Base-by-base conservation (phyloP, 2,113 vertebrate species). In the Saguinus imperator region DNA sequence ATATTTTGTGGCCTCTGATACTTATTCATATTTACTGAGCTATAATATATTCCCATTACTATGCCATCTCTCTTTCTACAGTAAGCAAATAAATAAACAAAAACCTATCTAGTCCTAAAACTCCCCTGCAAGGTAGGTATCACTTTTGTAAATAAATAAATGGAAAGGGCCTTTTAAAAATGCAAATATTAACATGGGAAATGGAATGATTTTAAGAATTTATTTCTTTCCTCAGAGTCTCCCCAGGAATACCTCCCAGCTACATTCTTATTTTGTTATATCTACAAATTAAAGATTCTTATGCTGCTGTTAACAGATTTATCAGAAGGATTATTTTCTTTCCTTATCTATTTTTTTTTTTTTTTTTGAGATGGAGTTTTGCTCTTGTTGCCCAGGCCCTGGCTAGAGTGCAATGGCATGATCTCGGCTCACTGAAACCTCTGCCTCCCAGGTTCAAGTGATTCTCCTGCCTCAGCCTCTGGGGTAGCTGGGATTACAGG, bases 141-240 rank as follows among this genome's bases (percentile, higher is more conserved):
- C 82, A 40, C n/a, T 79, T 91, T 35, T 45, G 21, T 70, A 93
- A 95, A 92, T 94, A 95, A 92, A 84, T 57, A 87, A 90, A 82
- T 88, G 45, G n/a, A 81, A 87, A 77, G 8, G 5, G 1, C 37
- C 16, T 66, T 92, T 91, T 84, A 9, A 79, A 27, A 87, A 14
- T 86, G 1, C 25, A 88, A 61, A 55, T 81, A 96, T 89, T 83
- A 94, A 73, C 73, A 64, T 43, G 9, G 35, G 32, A 40, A 94
- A 96, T 43, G 14, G 11, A 91, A 84, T 73, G 29, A 96, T 91
- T 93, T 93, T 94, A 84, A 93, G 89, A 89, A 94, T 93, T 95
- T 70, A 68, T 89, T n/a, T 93, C 16, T 1, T 97, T 95, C 77
- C 61, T 76, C 75, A 89, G 76, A 45, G 4, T n/a, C 50, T 94